Percentiles rank a stretch among this genome's conserved stretches.
Conservation (phyloP, 2,888 invertebrate species). For the Sussaba pulchella region DNA sequence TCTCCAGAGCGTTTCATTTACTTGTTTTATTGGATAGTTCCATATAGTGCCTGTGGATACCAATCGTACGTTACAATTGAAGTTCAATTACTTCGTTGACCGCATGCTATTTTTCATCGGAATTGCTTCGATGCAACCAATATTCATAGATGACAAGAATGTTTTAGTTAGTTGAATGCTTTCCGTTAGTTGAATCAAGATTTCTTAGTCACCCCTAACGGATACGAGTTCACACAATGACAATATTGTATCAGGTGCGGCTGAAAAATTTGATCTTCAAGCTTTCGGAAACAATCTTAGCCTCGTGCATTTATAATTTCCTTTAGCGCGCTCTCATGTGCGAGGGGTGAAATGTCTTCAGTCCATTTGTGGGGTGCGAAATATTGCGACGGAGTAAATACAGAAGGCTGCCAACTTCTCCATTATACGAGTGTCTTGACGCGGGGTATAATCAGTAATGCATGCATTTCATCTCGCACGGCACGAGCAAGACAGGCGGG, state of each 20-base stretch:
- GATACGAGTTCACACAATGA: not conserved
- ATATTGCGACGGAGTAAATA: slow-evolving; percentile 23
- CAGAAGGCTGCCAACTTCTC: slow-evolving; percentile 15
- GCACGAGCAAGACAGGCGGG: slow-evolving; percentile 37
- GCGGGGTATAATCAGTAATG: slow-evolving; percentile 52
- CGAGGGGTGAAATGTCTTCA: slow-evolving; percentile 32
- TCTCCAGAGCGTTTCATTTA: too few species aligned
- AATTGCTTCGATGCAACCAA: too few species aligned
- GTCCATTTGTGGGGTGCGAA: not conserved
- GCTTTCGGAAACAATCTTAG: slow-evolving; percentile 51
- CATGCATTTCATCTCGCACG: slow-evolving; percentile 44
- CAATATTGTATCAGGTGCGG: slow-evolving; percentile 55
- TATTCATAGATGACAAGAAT: too few species aligned
- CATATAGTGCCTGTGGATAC: too few species aligned
- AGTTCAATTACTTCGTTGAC: too few species aligned
- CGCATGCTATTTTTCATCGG: not conserved
- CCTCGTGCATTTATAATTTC: slow-evolving; percentile 38
- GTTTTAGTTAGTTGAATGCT: too few species aligned
- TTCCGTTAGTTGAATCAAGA: not conserved
- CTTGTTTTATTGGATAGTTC: too few species aligned
- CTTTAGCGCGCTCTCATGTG: not conserved
- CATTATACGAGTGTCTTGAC: slow-evolving; percentile 11
- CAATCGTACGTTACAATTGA: too few species aligned
- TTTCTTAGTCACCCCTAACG: not conserved
- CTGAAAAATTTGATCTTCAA: slow-evolving; percentile 43